phyloP scores from a whole-genome alignment of 1,140 invertebrate genomes.

The Panagrolaimus sp. region DNA sequence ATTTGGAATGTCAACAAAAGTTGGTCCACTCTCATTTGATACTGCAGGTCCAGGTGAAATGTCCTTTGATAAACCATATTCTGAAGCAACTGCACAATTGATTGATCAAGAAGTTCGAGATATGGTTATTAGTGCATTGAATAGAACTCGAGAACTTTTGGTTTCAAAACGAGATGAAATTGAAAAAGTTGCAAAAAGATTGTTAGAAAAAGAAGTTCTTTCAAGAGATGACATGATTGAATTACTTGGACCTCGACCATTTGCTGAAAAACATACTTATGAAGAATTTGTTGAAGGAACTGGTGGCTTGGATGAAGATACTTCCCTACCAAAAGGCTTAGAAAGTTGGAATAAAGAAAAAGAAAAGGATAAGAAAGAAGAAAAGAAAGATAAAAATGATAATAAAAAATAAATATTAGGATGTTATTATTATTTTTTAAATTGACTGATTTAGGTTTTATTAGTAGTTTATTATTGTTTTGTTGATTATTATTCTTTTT shows the following conservation, averaged over 20 bases:
- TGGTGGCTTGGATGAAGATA: conserved; percentile 93
- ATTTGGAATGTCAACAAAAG: conserved; percentile 95
- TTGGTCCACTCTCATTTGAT: conserved; percentile 94
- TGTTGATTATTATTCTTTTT: background rate
- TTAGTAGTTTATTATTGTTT: background rate
- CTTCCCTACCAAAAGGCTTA: conserved; percentile 84
- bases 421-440: background rate
- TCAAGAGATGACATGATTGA: conserved; percentile 97
- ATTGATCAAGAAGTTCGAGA: conserved; percentile 87
- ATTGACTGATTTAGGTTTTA: conserved; percentile 9
- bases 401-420: background rate
- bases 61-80: conserved; percentile 93
- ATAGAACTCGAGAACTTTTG: conserved; percentile 75
- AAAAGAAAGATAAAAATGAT: background rate
- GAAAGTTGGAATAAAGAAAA: conserved; percentile 78
- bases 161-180: conserved; percentile 79
- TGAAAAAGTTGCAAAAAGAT: conserved; percentile 81
- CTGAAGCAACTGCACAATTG: conserved; percentile 88
- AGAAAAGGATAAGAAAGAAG: conserved; percentile 26
- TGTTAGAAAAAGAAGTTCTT: conserved; percentile 89
- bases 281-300: conserved; percentile 99
- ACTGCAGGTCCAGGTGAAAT: conserved; percentile 82
- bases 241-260: conserved; percentile 83
- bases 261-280: conserved; percentile 97
- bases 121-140: conserved; percentile 77